Evolutionary conservation across 2,888 invertebrate genomes (phyloP), one percentile per base, ranked within the genome.

Genomic region (Drosophila robusta): DNA sequence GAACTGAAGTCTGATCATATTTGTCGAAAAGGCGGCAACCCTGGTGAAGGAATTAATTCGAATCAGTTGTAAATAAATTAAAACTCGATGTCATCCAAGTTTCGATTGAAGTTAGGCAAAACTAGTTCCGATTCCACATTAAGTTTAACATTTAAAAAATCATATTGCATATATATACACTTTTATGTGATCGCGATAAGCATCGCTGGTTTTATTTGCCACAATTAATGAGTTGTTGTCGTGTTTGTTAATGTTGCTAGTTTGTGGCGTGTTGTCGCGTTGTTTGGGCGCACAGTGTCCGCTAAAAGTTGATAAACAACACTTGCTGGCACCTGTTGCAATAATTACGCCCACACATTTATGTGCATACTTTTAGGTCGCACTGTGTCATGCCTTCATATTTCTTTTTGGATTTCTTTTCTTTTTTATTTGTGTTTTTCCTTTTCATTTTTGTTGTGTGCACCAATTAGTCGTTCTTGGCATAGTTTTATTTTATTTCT

Each of bases 391-490:
- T 70, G 49, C 29, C 44, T 49, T 38, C 54, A 44, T 49, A 39
- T 49, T 24, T 32, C 26, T 42, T 47, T 57, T 63, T 58, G 44
- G 41, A 47, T 70, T 34, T 57, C 14, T 24, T 51, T 61, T 22
- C 18, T 18, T 18, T 24, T 38, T 50, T 41, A 34, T 39, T 36
- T 45, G 47, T 65, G 18, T 47, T n/a, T 18, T 49, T 52, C 12
- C 32, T 39, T 46, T 39, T 44, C 42, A 26, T 54, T 52, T 58
- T 46, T 47, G 57, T 29, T 38, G 54, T 70, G 70, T 74, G 60
- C 64, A 81, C 81, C 84, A 82, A 81, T 82, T 84, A 84, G 68
- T 75, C 78, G 81, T 84, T 82, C 84, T 82, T 82, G 84, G 82
- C 82, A 84, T 81, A 84, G 82, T 83, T 82, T 75, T 79, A 67